A percentile compares a stretch with the other conserved stretches of the same genome.
Evolutionary conservation across 2,888 invertebrate genomes (phyloP).

Genomic region (Acrobasis suavella): DNA sequence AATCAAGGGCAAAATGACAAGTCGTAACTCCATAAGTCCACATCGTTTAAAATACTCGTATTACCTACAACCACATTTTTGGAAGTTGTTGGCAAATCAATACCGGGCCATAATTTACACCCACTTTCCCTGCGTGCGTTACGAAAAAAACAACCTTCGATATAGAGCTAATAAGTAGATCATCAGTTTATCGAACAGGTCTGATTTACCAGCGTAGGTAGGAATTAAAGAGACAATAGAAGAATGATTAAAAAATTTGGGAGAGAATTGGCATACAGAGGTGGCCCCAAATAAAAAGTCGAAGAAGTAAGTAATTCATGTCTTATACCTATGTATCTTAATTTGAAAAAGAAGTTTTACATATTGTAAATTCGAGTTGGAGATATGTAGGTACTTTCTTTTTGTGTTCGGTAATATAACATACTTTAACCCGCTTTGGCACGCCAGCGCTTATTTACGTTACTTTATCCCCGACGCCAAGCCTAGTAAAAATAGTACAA

Average conservation of each 20-base stretch:
- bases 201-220: neutral
- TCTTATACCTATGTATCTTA: no score
- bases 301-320: no score
- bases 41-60: neutral
- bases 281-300: no score
- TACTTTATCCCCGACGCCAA: no score
- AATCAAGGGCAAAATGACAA: neutral
- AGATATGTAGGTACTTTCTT: no score
- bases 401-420: no score
- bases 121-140: slow-evolving; percentile 15
- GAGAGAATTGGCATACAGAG: no score
- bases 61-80: slow-evolving; percentile 1
- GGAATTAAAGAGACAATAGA: neutral
- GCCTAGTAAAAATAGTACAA: no score
- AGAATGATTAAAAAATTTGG: neutral
- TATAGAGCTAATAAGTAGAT: slow-evolving; percentile 16
- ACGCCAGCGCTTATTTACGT: no score
- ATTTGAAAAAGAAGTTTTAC: no score
- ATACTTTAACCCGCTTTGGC: no score
- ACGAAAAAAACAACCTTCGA: slow-evolving; percentile 11
- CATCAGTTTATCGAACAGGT: slow-evolving; percentile 10
- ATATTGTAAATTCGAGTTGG: no score
- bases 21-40: neutral
- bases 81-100: slow-evolving; percentile 8
- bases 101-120: neutral